Base-by-base conservation (phyloP, 1,140 invertebrate genomes). In the Pseudomyrmex cubaensis region DNA sequence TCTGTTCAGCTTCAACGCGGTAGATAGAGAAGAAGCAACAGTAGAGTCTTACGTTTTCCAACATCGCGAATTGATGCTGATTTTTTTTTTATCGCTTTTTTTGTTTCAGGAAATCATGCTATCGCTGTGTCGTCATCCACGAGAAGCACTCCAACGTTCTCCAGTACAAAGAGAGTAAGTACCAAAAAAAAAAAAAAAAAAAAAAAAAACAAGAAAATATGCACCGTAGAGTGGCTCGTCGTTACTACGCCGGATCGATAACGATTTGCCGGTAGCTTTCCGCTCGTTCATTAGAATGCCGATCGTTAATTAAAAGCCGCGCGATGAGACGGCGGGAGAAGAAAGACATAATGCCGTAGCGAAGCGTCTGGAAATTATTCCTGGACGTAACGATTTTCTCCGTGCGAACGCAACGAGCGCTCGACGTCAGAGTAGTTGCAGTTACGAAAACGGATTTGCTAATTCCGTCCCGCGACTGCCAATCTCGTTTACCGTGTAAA, bases 151-250 rank as follows among this genome's bases (percentile, higher is more conserved):
- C 96, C 89, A 98, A 98, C 94, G 97, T 98, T 84, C 95, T 98
- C 86, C 98, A 99, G 94, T 99, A 98, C 95, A 99, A 99, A 97
- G 98, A 98, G 96, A 98, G 98, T 99, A 95, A 98, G 98, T 98
- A 94, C 73, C 78, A 76, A 64, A 64, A 57, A 35, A 35, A 35
- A 35, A 35, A 5, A 82, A 77, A 61, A 64, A 52, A 72, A 75
- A 76, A 64, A 85, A 57, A 74, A 72, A 15, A 62, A 76, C 63
- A 46, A 62, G 46, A 66, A 35, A 15, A 22, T 12, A 74, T 20
- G 67, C 8, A 56, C 7, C 44, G 17, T 22, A 13, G 13, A 52
- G 56, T 22, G 44, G 57, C 44, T 69, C 56, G 78, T 76, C 64
- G 72, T 85, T 88, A 82, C 85, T 85, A 85, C 84, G 59, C 13